Evolutionary conservation across 2,113 vertebrate species (phyloP).

Genomic region (Hymenochirus boettgeri): DNA sequence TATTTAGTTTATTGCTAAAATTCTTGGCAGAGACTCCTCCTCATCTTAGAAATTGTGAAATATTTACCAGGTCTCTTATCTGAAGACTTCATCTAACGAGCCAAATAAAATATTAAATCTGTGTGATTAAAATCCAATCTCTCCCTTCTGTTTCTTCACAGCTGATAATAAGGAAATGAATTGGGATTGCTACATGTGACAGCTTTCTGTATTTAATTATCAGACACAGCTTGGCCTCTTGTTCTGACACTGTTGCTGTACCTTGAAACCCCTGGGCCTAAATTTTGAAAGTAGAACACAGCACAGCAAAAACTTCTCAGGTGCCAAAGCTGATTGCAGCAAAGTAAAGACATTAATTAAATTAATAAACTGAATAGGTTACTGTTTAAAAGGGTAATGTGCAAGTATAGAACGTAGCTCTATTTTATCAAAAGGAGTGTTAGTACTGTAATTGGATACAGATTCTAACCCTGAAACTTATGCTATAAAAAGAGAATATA

Average conservation of each 20-base stretch:
- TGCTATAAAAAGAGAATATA: too few relatives aligned
- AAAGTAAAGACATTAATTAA: too few relatives aligned
- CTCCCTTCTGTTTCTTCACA: conserved; percentile 57
- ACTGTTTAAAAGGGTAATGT: too few relatives aligned
- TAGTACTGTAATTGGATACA: too few relatives aligned
- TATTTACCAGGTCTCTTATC: conserved; percentile 68
- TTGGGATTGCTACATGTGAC: conserved; percentile 24
- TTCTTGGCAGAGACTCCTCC: neutral
- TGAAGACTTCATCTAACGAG: conserved; percentile 67
- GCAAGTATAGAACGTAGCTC: too few relatives aligned
- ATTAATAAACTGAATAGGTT: too few relatives aligned
- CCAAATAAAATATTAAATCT: conserved; percentile 72
- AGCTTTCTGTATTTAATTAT: conserved; percentile 63
- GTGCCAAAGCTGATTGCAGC: too few relatives aligned
- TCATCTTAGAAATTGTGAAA: conserved; percentile 53
- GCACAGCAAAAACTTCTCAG: neutral
- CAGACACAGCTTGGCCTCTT: conserved; percentile 24
- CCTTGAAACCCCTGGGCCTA: neutral
- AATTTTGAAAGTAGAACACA: neutral
- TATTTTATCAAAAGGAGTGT: too few relatives aligned
- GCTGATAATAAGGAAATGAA: conserved; percentile 41
- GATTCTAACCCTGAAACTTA: too few relatives aligned
- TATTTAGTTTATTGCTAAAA: neutral
- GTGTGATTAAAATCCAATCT: conserved; percentile 73
- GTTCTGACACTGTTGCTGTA: neutral